Evolutionary conservation across 30 jellyfish, hydroid and myxozoan species (phyloP), one percentile per base, ranked within the genome.

Genomic region (Turritopsis rubra): DNA sequence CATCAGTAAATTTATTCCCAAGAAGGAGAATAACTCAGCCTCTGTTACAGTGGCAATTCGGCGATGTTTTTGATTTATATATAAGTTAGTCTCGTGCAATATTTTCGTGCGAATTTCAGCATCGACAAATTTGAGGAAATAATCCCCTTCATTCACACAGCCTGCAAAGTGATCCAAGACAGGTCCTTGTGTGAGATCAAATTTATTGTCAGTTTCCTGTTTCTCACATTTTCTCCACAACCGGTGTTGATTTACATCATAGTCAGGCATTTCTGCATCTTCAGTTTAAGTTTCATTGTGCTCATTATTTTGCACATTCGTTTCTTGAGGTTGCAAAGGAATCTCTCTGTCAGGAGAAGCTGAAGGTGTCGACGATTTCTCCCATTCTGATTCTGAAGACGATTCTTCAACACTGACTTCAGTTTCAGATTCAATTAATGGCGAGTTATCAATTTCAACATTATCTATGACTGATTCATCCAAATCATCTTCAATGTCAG

Each of bases 1-100:
- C 96, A 88, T 73, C 54, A 88, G 79, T 28, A 88, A 13, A 0
- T 82, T 88, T 23, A 88, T 75, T 29, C 88, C 96, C 28, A 88
- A 19, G 73, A 88, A 83, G 21, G 85, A 89, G 31, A 73, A 73
- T 66, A 88, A 4, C 53, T 82, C 96, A 65, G 54, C 29, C 52
- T 77, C 77, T 30, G 66, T 88, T 4, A 88, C 53, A 30, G 85
- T 84, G 24, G 96, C 26, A 21, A 85, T 25, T 25, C 73, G 54
- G 54, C 81, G 65, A 18, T 79, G 87, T 52, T 80, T 65, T 75
- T 75, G 89, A 28, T 26, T 84, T 52, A 66, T 16, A 74, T 83
- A 83, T 85, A 84, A 75, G 66, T 87, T 87, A 21, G 94, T 83
- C 71, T 87, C 85, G 83, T 60, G 83, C 0, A 83, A 41, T 53